phyloP scores from a whole-genome alignment of 2,888 invertebrate genomes.

The Seira sanloemensis region DNA sequence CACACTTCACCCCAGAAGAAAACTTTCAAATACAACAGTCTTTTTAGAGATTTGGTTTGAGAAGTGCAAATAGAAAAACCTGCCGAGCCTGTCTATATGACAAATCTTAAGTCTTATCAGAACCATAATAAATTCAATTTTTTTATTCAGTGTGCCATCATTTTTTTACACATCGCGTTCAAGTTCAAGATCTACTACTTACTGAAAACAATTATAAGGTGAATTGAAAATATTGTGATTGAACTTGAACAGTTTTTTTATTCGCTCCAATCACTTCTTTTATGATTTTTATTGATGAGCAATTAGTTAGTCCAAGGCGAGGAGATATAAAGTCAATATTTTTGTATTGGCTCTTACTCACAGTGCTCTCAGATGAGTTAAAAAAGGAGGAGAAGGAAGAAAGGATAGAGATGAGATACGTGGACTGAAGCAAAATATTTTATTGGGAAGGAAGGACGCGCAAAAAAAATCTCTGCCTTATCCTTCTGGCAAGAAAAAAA shows the following conservation, averaged over 20 bases:
- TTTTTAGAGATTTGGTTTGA: not conserved
- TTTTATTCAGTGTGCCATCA: not conserved
- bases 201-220: too few species aligned
- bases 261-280: too few species aligned
- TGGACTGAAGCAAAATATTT: too few species aligned
- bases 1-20: constrained; percentile 38
- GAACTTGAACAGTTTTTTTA: too few species aligned
- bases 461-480: not conserved
- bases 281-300: constrained; percentile 2
- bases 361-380: not conserved
- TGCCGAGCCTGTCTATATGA: not conserved
- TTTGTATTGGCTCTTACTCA: not conserved
- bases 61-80: not conserved
- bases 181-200: constrained; percentile 1
- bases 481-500: constrained; percentile 18
- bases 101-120: too few species aligned
- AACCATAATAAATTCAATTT: not conserved
- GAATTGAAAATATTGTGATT: too few species aligned
- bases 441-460: constrained; percentile 27
- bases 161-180: too few species aligned
- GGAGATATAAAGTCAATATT: not conserved
- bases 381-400: constrained; percentile 37
- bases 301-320: constrained; percentile 25
- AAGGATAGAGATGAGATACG: not conserved
- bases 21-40: not conserved